Percentiles rank a stretch among this genome's conserved stretches.
These are phyloP conservation scores for Micropoecilia bifurca DNA, from an alignment of 2,797 vertebrate genomes.

Conservation along the genomic window DNA sequence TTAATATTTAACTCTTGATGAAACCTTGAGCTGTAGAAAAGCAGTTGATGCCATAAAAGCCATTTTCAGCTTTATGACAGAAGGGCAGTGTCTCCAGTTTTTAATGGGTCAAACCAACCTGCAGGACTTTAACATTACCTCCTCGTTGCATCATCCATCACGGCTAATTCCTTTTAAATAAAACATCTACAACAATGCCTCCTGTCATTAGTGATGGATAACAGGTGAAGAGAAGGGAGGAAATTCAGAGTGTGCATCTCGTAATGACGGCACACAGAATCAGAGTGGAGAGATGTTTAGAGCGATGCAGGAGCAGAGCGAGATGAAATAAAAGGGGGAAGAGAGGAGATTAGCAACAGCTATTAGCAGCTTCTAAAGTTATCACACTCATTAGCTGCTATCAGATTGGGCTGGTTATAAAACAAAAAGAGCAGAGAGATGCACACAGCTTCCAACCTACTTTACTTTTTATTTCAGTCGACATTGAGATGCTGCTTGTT, in stretches of 20 bases:
- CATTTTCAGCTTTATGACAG: constrained; percentile 2
- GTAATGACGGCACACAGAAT: constrained; percentile 35
- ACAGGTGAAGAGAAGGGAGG: constrained; percentile 25
- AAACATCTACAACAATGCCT: constrained; percentile 39
- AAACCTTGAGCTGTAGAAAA: constrained; percentile 17
- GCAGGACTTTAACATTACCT: constrained; percentile 9
- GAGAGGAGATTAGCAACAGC: constrained; percentile 69
- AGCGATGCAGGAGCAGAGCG: constrained; percentile 51
- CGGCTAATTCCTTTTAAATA: constrained; percentile 36
- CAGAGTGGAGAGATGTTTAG: constrained; percentile 51
- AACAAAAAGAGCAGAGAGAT: constrained; percentile 38
- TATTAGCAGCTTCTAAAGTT: constrained; percentile 76
- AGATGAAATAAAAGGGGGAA: constrained; percentile 68
- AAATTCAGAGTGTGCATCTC: constrained; percentile 26
- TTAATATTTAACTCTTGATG: constrained; percentile 29
- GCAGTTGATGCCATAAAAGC: constrained; percentile 2
- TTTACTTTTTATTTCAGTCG: constrained; percentile 24
- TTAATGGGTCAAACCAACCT: not conserved
- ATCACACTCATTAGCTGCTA: constrained; percentile 76
- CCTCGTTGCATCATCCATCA: constrained; percentile 8
- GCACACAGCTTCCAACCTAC: constrained; percentile 8
- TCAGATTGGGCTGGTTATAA: constrained; percentile 74
- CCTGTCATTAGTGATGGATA: constrained; percentile 54
- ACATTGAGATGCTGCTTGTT: not conserved
- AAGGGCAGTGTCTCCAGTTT: not conserved